Percentiles rank a stretch among this genome's conserved stretches.
These are phyloP conservation scores for Eupithecia pulchellata DNA, from an alignment of 2,888 invertebrate genomes.

Conservation along the genomic window DNA sequence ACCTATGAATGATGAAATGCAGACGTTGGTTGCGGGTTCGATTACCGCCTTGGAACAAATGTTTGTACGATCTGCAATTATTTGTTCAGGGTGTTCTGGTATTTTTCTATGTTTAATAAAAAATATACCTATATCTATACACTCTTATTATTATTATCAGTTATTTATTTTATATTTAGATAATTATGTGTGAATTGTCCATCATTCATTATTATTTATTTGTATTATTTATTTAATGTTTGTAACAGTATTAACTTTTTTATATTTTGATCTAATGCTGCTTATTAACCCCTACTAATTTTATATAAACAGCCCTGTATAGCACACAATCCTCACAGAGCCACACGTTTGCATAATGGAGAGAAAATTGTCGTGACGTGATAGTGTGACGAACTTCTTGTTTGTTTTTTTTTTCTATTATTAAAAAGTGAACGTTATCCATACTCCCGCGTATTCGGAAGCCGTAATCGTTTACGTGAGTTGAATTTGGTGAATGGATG, in stretches of 20 bases:
- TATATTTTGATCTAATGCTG: neutral
- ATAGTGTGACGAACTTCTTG: conserved; percentile 55
- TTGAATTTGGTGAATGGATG: conserved; percentile 66
- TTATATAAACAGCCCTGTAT: conserved; percentile 1
- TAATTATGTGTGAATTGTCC: no score
- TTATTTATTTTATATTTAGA: no score
- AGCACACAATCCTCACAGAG: conserved; percentile 57
- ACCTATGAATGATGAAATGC: no score
- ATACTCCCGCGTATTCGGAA: conserved; percentile 72
- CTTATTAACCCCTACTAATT: neutral
- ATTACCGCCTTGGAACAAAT: no score
- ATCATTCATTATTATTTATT: no score
- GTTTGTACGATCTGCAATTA: no score
- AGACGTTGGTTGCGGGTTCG: no score
- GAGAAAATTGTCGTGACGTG: conserved; percentile 79
- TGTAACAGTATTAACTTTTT: neutral
- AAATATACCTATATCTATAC: no score
- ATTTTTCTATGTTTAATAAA: no score
- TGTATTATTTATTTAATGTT: no score
- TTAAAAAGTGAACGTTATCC: conserved; percentile 75
- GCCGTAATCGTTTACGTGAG: conserved; percentile 62
- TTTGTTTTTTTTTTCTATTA: conserved; percentile 59
- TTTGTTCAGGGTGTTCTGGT: no score
- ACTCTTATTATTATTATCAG: no score
- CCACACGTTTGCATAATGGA: conserved; percentile 80